A percentile compares a stretch with the other conserved stretches of the same genome.
Conservation (phyloP, 1,140 invertebrate species). For the Conus ventricosus region DNA sequence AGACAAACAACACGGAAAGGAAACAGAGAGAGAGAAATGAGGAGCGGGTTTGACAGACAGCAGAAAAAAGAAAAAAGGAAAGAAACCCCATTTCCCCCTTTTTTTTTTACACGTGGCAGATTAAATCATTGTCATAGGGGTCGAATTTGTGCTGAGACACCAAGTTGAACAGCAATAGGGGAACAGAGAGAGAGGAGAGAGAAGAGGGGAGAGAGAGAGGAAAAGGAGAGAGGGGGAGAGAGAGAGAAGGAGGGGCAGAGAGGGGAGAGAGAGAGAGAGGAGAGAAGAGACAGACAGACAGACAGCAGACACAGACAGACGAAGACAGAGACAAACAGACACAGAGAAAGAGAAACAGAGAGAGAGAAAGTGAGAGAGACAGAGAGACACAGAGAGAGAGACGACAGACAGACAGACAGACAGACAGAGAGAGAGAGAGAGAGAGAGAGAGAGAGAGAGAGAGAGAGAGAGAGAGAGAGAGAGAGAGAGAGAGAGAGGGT, state of each 20-base stretch:
- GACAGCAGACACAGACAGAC: neutral
- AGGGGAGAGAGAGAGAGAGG: neutral
- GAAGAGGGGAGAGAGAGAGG: neutral
- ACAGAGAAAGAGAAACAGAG: neutral
- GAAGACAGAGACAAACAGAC: too few species aligned
- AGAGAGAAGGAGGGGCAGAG: neutral
- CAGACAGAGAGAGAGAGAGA: neutral
- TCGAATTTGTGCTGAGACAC: too few species aligned
- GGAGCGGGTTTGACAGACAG: too few species aligned
- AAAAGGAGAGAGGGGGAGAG: neutral
- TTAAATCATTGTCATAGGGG: too few species aligned
- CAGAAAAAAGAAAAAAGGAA: too few species aligned
- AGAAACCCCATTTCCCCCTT: too few species aligned
- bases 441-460: neutral
- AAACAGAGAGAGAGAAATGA: too few species aligned
- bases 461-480: neutral
- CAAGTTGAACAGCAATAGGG: too few species aligned
- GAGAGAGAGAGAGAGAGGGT: neutral
- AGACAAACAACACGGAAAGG: too few species aligned
- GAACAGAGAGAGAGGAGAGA: too few species aligned
- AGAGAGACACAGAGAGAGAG: neutral
- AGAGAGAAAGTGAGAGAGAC: neutral
- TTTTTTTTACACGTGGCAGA: too few species aligned
- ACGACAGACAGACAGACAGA: neutral
- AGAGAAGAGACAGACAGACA: neutral